Conservation (phyloP, 2,888 invertebrate species). For the Thalpophila matura region DNA sequence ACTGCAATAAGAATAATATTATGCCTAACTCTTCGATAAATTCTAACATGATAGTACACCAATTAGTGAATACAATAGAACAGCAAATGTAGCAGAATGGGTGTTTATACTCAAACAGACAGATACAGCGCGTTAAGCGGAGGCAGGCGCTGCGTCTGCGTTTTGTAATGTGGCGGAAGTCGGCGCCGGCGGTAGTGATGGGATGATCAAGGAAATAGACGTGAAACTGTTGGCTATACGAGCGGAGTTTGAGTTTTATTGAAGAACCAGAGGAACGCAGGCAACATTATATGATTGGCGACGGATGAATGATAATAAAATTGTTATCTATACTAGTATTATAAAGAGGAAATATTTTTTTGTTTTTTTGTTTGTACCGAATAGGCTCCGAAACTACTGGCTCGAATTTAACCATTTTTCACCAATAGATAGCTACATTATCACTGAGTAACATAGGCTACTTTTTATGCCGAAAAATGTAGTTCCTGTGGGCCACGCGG, state of each 20-base stretch:
- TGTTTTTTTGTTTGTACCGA: too few species aligned
- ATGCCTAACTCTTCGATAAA: not conserved
- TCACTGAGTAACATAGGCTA: too few species aligned
- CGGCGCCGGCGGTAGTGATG: not conserved
- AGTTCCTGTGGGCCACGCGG: too few species aligned
- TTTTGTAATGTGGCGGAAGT: constrained; percentile 30
- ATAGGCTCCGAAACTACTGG: too few species aligned
- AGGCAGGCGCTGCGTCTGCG: constrained; percentile 14
- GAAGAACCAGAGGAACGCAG: not conserved
- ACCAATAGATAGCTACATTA: too few species aligned
- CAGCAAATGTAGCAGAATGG: constrained; percentile 38
- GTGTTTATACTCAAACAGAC: constrained; percentile 8
- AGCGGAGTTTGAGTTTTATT: not conserved
- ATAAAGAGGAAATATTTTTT: too few species aligned
- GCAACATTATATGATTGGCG: not conserved
- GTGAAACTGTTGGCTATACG: not conserved
- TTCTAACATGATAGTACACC: not conserved
- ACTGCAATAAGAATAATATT: too few species aligned
- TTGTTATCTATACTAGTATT: too few species aligned
- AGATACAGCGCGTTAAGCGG: constrained; percentile 15
- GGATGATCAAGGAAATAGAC: not conserved
- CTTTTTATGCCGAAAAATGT: too few species aligned
- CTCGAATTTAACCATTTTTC: too few species aligned
- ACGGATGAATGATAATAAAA: not conserved
- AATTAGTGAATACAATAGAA: constrained; percentile 38